Conservation (phyloP, 2,888 invertebrate species). For the Tetranychus piercei region DNA sequence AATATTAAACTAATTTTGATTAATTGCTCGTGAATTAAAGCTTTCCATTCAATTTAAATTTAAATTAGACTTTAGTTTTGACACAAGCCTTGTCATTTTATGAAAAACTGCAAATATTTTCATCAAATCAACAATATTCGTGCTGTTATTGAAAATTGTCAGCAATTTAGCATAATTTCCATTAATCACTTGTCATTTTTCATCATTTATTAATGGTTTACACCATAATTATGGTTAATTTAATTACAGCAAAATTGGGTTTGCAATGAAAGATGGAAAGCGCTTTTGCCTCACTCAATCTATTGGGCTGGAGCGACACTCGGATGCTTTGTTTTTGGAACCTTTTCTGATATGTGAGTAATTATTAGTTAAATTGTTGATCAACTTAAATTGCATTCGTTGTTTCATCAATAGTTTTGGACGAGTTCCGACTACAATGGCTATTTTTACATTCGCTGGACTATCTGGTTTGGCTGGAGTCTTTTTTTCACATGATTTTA, state of each 20-base stretch:
- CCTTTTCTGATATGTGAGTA: slow-evolving; percentile 7
- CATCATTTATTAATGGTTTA: too few relatives aligned
- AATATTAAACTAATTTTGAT: too few relatives aligned
- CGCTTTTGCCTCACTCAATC: slow-evolving; percentile 8
- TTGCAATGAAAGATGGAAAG: neutral
- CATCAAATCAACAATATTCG: too few relatives aligned
- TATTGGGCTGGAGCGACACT: slow-evolving; percentile 8
- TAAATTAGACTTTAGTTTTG: too few relatives aligned
- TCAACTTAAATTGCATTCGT: neutral
- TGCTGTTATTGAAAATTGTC: too few relatives aligned
- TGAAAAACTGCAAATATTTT: too few relatives aligned
- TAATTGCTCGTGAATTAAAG: too few relatives aligned
- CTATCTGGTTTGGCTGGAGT: neutral
- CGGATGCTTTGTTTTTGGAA: slow-evolving; percentile 7
- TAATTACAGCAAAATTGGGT: slow-evolving; percentile 10
- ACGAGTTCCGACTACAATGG: neutral
- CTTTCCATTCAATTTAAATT: too few relatives aligned
- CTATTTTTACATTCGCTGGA: neutral
- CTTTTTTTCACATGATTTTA: neutral
- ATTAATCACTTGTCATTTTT: too few relatives aligned
- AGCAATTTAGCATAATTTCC: too few relatives aligned
- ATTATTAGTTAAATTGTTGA: neutral
- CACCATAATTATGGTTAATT: neutral
- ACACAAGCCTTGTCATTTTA: too few relatives aligned
- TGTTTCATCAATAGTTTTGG: neutral